Percentiles rank a stretch among this genome's conserved stretches.
Evolutionary conservation across 2,113 vertebrate genomes (phyloP).

Genomic region (Chascanopsetta lugubris): DNA sequence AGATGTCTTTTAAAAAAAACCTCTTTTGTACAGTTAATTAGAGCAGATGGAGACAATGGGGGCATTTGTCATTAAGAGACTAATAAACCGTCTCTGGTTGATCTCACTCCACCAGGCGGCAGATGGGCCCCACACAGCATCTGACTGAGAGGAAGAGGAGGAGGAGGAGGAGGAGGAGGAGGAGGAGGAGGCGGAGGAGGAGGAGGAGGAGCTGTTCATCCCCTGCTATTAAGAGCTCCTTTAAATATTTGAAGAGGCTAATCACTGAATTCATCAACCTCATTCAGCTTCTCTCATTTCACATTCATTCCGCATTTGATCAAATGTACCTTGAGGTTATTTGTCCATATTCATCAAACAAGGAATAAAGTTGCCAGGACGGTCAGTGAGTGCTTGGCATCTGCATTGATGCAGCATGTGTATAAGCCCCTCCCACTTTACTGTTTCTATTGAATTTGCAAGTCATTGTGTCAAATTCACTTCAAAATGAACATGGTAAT

Average conservation of each 20-base stretch:
- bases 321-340: neutral
- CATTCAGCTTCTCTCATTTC: neutral
- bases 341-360: neutral
- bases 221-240: slow-evolving; percentile 7
- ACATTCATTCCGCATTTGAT: neutral
- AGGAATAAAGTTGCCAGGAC: neutral
- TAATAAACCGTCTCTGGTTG: slow-evolving; percentile 20
- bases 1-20: slow-evolving; percentile 5
- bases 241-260: neutral
- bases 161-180: neutral
- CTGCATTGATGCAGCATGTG: no score
- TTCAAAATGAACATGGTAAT: no score
- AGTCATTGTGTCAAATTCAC: no score
- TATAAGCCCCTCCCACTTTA: no score
- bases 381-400: neutral
- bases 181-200: neutral
- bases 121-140: neutral
- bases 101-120: slow-evolving; percentile 23
- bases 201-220: slow-evolving; percentile 3
- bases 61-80: slow-evolving; percentile 11
- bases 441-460: no score
- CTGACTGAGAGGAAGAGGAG: slow-evolving; percentile 13
- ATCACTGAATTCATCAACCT: neutral
- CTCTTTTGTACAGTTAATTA: slow-evolving; percentile 34
- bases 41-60: slow-evolving; percentile 27